Percentiles rank a stretch among this genome's conserved stretches.
phyloP scores from a whole-genome alignment of 2,113 vertebrate species.

The Archocentrus centrarchus region DNA sequence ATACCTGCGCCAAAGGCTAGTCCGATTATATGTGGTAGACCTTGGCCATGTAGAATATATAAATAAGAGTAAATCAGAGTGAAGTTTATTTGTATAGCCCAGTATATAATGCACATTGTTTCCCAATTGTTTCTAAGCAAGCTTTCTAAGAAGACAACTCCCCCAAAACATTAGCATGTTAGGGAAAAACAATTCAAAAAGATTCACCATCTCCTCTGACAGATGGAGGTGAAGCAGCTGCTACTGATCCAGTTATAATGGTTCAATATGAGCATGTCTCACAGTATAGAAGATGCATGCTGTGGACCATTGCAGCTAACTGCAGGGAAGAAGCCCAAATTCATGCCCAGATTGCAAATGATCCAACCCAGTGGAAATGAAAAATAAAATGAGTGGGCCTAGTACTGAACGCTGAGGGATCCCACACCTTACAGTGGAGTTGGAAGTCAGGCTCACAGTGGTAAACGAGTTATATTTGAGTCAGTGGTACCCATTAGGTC shows the following conservation, averaged over 20 bases:
- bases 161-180: neutral
- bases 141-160: conserved; percentile 25
- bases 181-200: neutral
- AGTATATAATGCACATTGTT: conserved; percentile 23
- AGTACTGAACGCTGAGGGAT: neutral
- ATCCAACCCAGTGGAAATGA: neutral
- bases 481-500: neutral
- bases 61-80: conserved; percentile 60
- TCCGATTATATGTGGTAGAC: conserved; percentile 55
- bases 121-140: conserved; percentile 11
- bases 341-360: neutral
- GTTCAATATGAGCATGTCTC: neutral
- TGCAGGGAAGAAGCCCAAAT: neutral
- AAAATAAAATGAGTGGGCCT: neutral
- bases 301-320: neutral
- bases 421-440: neutral
- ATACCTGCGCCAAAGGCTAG: conserved; percentile 68
- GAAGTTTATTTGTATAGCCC: conserved; percentile 55
- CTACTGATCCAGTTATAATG: neutral
- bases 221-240: neutral
- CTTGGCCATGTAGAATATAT: conserved; percentile 65
- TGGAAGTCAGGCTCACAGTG: neutral
- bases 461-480: neutral
- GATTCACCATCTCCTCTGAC: neutral
- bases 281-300: neutral